Base-by-base conservation (phyloP, 2,797 vertebrate genomes). In the Cuniculus paca region DNA sequence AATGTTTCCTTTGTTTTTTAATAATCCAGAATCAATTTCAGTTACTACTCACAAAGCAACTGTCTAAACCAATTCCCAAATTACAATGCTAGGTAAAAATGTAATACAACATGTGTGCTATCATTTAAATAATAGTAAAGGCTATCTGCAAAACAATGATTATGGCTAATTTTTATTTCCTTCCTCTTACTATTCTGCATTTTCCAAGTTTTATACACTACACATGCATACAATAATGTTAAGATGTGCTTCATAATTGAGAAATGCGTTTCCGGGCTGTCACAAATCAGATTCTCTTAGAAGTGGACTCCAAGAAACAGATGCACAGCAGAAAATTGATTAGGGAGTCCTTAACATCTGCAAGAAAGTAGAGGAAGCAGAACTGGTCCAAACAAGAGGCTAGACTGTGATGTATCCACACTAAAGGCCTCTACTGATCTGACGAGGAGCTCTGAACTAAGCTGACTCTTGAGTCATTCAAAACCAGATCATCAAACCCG, bases 181-280 rank as follows among this genome's bases (percentile, higher is more conserved):
- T 90, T 90, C 34, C 5, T 52, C 60, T 94, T 50, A 52, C 42
- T n/a, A 14, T 45, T 60, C 88, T 61, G 42, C 60, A 52, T 52
- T 42, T 78, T 42, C 74, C 50, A 52, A 54, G 42, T 80, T 61
- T 61, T 74, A 24, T 28, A 17, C 3, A 31, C 24, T 81, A 70
- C 4, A 36, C 36, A 26, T 31, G 12, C 31, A 45, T 34, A 54
- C 36, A 70, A 61, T 74, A 60, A 74, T 74, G 75, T 81, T 80
- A 48, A 72, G 61, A 90, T 86, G 31, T 77, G 65, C 54, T 80
- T 72, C 86, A 91, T 86, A n/a, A 86, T 61, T 90, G 63, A 63
- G 70, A 80, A 81, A 60, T 54, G n/a, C 77, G 54, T 74, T 63
- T 24, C 28, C 39, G 36, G 5, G 12, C 54, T 50, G 89, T 91